These are phyloP conservation scores for Probaryconus sp. DNA, from an alignment of 1,140 invertebrate genomes.

Conservation along the genomic window DNA sequence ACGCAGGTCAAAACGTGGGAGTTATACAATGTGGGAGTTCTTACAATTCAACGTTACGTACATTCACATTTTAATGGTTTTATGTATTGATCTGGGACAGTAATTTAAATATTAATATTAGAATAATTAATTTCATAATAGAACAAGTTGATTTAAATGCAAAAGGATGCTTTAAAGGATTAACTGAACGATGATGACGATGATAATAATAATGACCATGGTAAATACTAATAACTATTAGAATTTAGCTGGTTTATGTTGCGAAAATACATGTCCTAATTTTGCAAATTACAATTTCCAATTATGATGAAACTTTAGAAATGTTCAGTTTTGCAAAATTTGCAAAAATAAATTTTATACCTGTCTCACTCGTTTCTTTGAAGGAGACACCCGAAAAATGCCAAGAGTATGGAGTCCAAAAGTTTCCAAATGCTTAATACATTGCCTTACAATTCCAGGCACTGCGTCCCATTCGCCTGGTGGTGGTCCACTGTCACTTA, in stretches of 20 bases:
- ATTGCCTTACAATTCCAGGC: constrained; percentile 86
- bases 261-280: too few relatives aligned
- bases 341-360: constrained; percentile 75
- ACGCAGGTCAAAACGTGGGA: constrained; percentile 37
- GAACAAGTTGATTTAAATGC: too few relatives aligned
- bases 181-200: too few relatives aligned
- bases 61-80: neutral
- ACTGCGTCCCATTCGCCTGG: constrained; percentile 78
- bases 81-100: neutral
- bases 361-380: constrained; percentile 94
- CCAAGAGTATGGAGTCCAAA: constrained; percentile 90
- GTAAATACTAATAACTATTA: too few relatives aligned
- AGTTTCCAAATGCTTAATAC: constrained; percentile 88
- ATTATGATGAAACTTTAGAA: too few relatives aligned
- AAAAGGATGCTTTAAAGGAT: too few relatives aligned
- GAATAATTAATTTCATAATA: too few relatives aligned
- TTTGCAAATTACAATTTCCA: too few relatives aligned
- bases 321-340: too few relatives aligned
- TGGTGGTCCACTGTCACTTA: constrained; percentile 71
- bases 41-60: constrained; percentile 2
- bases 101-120: neutral
- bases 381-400: constrained; percentile 93
- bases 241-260: too few relatives aligned
- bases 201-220: too few relatives aligned
- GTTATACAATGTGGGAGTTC: constrained; percentile 31